These are phyloP conservation scores for Akabosia matsudoensis DNA, from an alignment of 1,140 invertebrate genomes.

Conservation along the genomic window DNA sequence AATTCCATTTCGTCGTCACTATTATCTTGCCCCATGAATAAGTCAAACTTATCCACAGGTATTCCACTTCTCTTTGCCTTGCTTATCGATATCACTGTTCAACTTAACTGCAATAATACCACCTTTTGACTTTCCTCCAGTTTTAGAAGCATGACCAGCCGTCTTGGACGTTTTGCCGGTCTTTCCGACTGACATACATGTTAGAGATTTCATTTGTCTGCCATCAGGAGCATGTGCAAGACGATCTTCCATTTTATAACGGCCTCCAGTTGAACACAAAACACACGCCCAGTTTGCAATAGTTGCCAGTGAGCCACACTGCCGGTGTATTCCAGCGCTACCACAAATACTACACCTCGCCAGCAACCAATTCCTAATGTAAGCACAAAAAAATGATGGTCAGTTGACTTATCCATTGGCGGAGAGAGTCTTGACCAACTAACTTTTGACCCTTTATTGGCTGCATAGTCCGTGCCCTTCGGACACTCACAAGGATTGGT, in stretches of 20 bases:
- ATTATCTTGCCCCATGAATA: neutral
- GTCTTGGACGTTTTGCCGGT: neutral
- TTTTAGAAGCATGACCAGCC: neutral
- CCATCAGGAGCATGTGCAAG: neutral
- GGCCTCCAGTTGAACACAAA: slow-evolving; percentile 23
- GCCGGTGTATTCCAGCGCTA: slow-evolving; percentile 58
- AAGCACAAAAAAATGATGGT: slow-evolving; percentile 28
- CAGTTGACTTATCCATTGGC: too few species aligned
- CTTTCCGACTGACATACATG: neutral
- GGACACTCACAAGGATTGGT: slow-evolving; percentile 59
- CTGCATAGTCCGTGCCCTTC: slow-evolving; percentile 56
- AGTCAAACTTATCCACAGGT: too few species aligned
- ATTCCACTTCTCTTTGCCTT: too few species aligned
- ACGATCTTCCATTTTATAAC: neutral
- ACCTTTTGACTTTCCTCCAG: neutral
- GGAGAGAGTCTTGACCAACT: neutral
- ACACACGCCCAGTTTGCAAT: slow-evolving; percentile 37
- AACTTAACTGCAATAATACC: too few species aligned
- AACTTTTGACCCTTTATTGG: slow-evolving; percentile 54
- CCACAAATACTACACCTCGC: slow-evolving; percentile 59
- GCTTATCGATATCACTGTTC: too few species aligned
- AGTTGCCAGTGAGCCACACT: slow-evolving; percentile 54
- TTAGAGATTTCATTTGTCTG: neutral
- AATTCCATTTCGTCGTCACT: neutral
- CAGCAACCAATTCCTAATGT: slow-evolving; percentile 58